Conservation (phyloP, 2,113 vertebrate species). For the Astur gentilis region DNA sequence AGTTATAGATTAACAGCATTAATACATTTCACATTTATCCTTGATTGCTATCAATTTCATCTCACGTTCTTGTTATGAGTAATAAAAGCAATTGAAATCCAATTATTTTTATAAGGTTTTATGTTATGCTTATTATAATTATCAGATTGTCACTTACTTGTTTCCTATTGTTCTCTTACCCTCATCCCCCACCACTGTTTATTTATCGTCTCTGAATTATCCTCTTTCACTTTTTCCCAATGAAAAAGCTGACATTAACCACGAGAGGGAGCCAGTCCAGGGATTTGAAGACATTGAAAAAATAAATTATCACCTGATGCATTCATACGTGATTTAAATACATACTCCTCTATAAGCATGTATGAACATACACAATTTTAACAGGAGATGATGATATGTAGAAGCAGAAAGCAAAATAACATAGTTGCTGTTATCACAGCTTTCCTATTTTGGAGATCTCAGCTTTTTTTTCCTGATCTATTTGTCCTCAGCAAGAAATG, state of each 20-base stretch:
- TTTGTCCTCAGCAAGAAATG: background rate
- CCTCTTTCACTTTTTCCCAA: background rate
- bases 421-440: background rate
- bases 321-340: rapidly evolving
- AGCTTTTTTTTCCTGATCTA: background rate
- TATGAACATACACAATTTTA: no score
- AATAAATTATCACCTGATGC: background rate
- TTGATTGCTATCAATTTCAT: background rate
- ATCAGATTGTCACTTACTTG: background rate
- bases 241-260: background rate
- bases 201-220: background rate
- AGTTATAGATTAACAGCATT: background rate
- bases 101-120: background rate
- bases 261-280: constrained; percentile 32
- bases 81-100: background rate
- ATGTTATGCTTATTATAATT: background rate
- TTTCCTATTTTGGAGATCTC: background rate
- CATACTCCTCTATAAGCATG: no score
- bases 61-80: background rate
- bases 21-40: background rate
- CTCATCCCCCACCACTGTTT: background rate
- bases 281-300: background rate
- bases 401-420: background rate
- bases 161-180: background rate
- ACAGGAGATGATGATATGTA: background rate